Conservation (phyloP, 2,888 invertebrate species). For the Drosophila subquinaria region DNA sequence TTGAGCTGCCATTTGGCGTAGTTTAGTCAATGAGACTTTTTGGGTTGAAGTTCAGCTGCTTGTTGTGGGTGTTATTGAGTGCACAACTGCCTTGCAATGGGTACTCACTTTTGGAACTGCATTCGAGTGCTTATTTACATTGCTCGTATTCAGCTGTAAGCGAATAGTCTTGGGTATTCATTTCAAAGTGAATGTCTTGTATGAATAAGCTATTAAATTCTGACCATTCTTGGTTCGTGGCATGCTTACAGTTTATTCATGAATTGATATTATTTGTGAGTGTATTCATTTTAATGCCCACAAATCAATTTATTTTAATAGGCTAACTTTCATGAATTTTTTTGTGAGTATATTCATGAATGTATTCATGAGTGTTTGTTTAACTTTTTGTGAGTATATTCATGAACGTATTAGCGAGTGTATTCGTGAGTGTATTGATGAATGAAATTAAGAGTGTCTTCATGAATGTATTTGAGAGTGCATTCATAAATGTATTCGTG, state of each 20-base stretch:
- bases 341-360: background rate
- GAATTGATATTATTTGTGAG: background rate
- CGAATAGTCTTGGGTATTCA: conserved; percentile 3
- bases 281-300: background rate
- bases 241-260: background rate
- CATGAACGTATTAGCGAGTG: background rate
- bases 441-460: conserved; percentile 10
- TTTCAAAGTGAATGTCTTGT: conserved; percentile 17
- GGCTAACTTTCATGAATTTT: background rate
- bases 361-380: background rate
- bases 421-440: conserved; percentile 12
- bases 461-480: background rate
- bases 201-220: background rate
- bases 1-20: conserved; percentile 35
- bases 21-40: conserved; percentile 32
- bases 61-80: conserved; percentile 43
- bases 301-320: no score
- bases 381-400: background rate
- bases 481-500: background rate
- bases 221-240: background rate
- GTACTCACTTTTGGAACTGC: conserved; percentile 9
- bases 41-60: conserved; percentile 47
- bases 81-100: conserved; percentile 13
- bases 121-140: conserved; percentile 13
- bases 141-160: background rate